Evolutionary conservation across 2,888 invertebrate genomes (phyloP), one percentile per base, ranked within the genome.

Genomic region (Lordiphosa fenestrarum): DNA sequence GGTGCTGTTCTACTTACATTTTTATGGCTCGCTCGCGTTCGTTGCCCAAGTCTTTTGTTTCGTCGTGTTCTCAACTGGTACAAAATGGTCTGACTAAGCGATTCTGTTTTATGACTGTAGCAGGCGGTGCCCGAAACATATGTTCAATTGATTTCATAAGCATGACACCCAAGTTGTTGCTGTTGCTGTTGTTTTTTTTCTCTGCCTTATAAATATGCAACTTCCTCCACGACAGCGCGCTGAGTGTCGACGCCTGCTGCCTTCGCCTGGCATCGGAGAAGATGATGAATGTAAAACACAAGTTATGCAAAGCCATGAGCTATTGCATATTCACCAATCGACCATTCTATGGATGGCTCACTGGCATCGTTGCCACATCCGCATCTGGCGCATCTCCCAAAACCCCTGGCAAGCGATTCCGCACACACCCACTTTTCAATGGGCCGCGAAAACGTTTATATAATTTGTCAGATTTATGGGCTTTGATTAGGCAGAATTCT

Each of bases 391-490:
- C 30, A 30, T 30, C 30, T 30, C 30, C 30, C 30, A 3, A 30
- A 30, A 10, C 77, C 65, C 77, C 40, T 41, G 25, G 49, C 48
- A 42, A 38, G 56, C 58, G 64, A 71, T 81, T 81, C 70, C 74
- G 83, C 64, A 67, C 80, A 83, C 80, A 76, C 80, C 80, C 72
- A 72, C 76, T 70, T 73, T 67, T 71, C 40, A 12, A n/a, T 33
- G 19, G 13, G 36, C 49, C 42, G 21, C 30, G 30, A 39, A 25
- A 53, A 39, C 62, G 75, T 72, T 77, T 78, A 78, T 82, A 75
- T 78, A 77, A 77, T 77, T 77, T 77, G 78, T 82, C 77, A 71
- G 77, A 77, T 77, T 73, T 82, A 82, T 75, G 73, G 73, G 55
- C 54, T 56, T 41, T 69, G 82, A 77, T 77, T 77, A 62, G 68